These are phyloP conservation scores for Hyperoplus lanceolatus DNA, from an alignment of 2,797 vertebrate genomes.

Conservation along the genomic window DNA sequence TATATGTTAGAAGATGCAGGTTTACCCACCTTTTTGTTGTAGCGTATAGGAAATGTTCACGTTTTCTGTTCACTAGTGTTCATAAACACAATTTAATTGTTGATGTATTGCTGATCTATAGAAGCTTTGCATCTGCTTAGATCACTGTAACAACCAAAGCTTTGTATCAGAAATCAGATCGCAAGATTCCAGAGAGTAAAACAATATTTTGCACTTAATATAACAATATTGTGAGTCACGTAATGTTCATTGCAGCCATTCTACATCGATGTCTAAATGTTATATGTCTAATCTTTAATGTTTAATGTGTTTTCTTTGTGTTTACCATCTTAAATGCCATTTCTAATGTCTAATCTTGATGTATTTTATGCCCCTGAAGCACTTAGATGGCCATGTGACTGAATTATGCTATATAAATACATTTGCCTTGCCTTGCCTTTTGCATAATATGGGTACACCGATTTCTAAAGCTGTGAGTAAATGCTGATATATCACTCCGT, in stretches of 20 bases:
- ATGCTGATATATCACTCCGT: slow-evolving; percentile 10
- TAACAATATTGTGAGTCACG: not conserved
- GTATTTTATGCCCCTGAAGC: too few species aligned
- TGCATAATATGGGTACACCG: too few species aligned
- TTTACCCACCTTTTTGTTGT: slow-evolving; percentile 8
- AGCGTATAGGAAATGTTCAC: too few species aligned
- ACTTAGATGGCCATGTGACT: too few species aligned
- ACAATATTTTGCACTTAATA: slow-evolving; percentile 8
- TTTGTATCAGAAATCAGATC: slow-evolving; percentile 36
- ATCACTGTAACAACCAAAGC: slow-evolving; percentile 1
- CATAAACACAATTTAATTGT: not conserved
- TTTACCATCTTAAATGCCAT: too few species aligned
- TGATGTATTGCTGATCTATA: not conserved
- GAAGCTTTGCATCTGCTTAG: slow-evolving; percentile 10
- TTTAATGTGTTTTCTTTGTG: too few species aligned
- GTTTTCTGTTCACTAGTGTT: not conserved
- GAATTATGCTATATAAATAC: too few species aligned
- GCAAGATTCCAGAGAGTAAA: slow-evolving; percentile 4
- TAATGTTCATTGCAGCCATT: too few species aligned
- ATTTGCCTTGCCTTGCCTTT: too few species aligned
- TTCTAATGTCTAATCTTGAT: too few species aligned
- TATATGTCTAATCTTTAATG: too few species aligned
- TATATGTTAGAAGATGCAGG: slow-evolving; percentile 26
- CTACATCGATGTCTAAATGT: not conserved
- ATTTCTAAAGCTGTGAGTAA: not conserved